Evolutionary conservation across 1,140 invertebrate genomes (phyloP), one percentile per base, ranked within the genome.

Genomic region (Scaptomyza graminum): DNA sequence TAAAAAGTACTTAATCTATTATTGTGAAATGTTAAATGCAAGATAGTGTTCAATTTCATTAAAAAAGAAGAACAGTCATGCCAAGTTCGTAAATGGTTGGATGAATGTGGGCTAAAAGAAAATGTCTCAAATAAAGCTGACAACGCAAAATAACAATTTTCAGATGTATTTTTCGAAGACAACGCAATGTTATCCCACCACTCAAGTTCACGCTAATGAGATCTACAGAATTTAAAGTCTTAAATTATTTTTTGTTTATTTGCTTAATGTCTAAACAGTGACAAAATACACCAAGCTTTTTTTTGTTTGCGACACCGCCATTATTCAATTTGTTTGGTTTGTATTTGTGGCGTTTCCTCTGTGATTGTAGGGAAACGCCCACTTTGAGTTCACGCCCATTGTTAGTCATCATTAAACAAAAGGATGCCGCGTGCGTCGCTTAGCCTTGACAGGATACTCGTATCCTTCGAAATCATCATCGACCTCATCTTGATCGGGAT

Each of bases 401-500:
- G 16, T 39, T 1, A 5, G 28, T 31, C 16, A 37, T 67, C 13
- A 43, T 75, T 71, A 91, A 65, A 91, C 75, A 79, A 91, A 91
- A 59, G 90, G 90, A 90, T 91, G 90, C 75, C 87, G 75, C 62
- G 80, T 85, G 47, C 84, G 81, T 71, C 90, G 59, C 54, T 90
- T 91, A 66, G 82, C 78, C 73, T 90, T 91, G 78, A 90, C 76
- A 64, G 90, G 90, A 84, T 91, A 91, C 61, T 91, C 90, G 55
- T 91, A 91, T 61, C 90, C 88, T 74, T 91, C 90, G 37, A 85
- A 91, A 28, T 89, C 90, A 43, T 91, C 90, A 34, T 90, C 89
- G 13, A 87, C 60, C 54, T 87, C 85, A 39, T 91, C 88, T 55
- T 91, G 87, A 11, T 83, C 72, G 43, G 74, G 77, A 44, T 91